Conservation (phyloP, 2,888 invertebrate genomes). For the Agelastica alni region DNA sequence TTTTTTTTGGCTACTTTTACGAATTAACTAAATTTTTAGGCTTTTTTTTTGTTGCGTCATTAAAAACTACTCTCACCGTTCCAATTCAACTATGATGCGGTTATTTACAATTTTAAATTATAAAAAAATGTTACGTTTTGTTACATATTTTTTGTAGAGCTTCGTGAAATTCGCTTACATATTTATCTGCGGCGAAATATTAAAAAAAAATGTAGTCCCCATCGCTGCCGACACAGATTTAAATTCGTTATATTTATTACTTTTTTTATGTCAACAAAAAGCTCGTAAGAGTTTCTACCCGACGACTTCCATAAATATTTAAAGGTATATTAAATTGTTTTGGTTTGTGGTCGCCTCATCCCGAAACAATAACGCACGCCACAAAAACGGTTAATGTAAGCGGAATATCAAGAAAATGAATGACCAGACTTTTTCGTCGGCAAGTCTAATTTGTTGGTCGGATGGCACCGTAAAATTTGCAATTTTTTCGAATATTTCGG, state of each 20-base stretch:
- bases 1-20: no score
- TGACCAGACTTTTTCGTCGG: constrained; percentile 10
- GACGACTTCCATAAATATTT: constrained; percentile 14
- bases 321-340: constrained; percentile 17
- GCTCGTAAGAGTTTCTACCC: neutral
- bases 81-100: no score
- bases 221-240: no score
- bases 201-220: no score
- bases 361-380: constrained; percentile 7
- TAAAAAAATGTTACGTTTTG: no score
- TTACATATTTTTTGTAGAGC: no score
- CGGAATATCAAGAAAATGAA: constrained; percentile 10
- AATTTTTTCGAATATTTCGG: neutral
- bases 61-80: no score
- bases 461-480: neutral
- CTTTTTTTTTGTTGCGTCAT: no score
- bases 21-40: no score
- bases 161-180: no score
- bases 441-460: constrained; percentile 8
- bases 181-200: no score
- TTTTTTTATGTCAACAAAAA: constrained; percentile 7
- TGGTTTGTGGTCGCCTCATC: constrained; percentile 11
- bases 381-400: constrained; percentile 15
- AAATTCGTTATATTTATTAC: constrained; percentile 14
- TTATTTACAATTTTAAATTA: no score